Evolutionary conservation across 2,888 invertebrate genomes (phyloP).

Genomic region (Cyclophora albipunctata): DNA sequence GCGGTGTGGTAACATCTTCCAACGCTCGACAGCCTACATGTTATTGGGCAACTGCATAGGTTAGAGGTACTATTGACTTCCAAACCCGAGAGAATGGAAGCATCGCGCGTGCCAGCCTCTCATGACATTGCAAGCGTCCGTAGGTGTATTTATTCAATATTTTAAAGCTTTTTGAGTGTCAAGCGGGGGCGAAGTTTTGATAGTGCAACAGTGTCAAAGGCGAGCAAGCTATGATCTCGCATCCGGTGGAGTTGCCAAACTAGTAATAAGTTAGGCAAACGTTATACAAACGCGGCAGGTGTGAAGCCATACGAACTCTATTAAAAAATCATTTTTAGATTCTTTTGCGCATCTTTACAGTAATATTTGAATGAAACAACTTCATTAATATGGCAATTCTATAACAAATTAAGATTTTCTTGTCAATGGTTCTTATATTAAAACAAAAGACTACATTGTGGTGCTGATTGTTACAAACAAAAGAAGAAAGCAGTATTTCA

Average conservation of each 20-base stretch:
- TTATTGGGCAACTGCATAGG: conserved; percentile 55
- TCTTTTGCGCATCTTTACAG: too few species aligned
- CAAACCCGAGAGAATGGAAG: conserved; percentile 11
- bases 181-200: conserved; percentile 48
- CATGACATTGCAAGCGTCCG: conserved; percentile 42
- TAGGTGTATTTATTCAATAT: conserved; percentile 61
- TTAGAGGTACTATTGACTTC: conserved; percentile 28
- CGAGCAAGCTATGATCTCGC: conserved; percentile 31
- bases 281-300: conserved; percentile 20
- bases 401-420: too few species aligned
- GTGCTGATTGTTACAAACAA: too few species aligned
- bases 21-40: conserved; percentile 55
- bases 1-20: conserved; percentile 43
- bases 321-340: too few species aligned
- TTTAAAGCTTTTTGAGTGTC: conserved; percentile 42
- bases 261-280: conserved; percentile 22
- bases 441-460: too few species aligned
- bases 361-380: too few species aligned
- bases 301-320: neutral
- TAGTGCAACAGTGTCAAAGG: conserved; percentile 57
- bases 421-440: too few species aligned
- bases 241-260: conserved; percentile 45
- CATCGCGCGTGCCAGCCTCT: conserved; percentile 16
- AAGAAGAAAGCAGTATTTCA: too few species aligned
- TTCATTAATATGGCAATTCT: too few species aligned